Percentiles rank a stretch among this genome's conserved stretches.
Conservation (phyloP, 1,140 invertebrate genomes). For the Myzus persicae region DNA sequence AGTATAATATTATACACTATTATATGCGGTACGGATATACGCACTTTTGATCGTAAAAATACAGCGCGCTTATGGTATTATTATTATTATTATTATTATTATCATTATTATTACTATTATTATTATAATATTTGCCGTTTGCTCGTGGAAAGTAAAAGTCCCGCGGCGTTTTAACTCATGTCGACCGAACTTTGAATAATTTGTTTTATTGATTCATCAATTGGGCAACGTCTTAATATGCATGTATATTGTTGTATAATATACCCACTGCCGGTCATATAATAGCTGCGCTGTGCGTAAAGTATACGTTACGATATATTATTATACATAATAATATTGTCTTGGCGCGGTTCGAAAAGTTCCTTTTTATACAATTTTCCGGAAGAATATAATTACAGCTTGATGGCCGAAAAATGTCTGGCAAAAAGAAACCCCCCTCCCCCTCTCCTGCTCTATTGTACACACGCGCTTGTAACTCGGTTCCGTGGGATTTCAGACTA, state of each 20-base stretch:
- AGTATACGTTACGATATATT: neutral
- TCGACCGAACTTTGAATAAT: neutral
- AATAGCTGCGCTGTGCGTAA: neutral
- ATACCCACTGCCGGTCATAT: too few species aligned
- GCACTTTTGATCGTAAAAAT: neutral
- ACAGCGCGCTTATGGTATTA: too few species aligned
- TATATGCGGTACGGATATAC: too few species aligned
- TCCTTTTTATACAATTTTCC: neutral
- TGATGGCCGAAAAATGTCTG: neutral
- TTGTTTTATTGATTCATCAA: neutral
- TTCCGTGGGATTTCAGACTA: slow-evolving; percentile 5
- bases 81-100: too few species aligned
- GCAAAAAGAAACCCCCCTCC: neutral
- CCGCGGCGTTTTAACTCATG: neutral
- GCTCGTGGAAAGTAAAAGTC: neutral
- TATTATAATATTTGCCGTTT: neutral
- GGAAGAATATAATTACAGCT: neutral
- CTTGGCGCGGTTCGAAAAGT: neutral
- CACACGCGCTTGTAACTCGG: neutral
- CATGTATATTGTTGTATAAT: too few species aligned
- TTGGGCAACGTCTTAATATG: neutral
- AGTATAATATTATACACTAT: too few species aligned
- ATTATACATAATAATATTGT: too few species aligned
- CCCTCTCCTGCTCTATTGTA: too few species aligned
- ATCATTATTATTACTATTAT: too few species aligned